Evolutionary conservation across 64 coral and sea anemone genomes (phyloP), one percentile per base, ranked within the genome.

Genomic region (Acropora yongei): DNA sequence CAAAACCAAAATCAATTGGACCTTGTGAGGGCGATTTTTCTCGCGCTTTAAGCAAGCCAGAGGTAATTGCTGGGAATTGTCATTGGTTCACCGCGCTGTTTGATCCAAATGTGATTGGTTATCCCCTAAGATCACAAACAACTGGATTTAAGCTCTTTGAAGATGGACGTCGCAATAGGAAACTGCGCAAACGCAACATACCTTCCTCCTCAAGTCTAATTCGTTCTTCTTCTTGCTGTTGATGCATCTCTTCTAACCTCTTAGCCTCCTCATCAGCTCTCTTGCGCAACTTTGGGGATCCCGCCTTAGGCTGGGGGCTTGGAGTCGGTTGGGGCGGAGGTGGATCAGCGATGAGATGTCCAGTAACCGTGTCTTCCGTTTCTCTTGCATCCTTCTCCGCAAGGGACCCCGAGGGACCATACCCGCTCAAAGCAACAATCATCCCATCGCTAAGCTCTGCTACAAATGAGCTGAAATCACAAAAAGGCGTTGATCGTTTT

Each of bases 401-500:
- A 42, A 95, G 68, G 18, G 80, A 80, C 7, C 91, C 93, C 13
- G 61, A 82, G 4, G 96, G 87, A 74, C 90, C 96, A 74, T 95
- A 98, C 40, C 96, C 93, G 79, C 96, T 95, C 39, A 91, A 82
- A 8, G 87, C 93, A 6, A 98, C 19, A 12, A 93, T 79, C 96
- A 98, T 98, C 42, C 93, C 93, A 88, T 98, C 96, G 53, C 83
- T 98, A 2, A 98, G 93, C 42, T 95, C 93, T 0, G 96, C 96
- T 47, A 98, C 90, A 68, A 98, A 93, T 5, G 96, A 98, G 78
- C 93, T 93, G 66, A 95, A 95, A 45, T 90, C 81, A 88, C 93
- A 98, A 49, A 98, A 98, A 6, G 57, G 76, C 76, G 61, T 57
- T 8, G 11, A 16, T 4, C 2, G 11, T 49, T 93, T 83, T 14